phyloP scores from a whole-genome alignment of 2,797 vertebrate genomes.

The Onychomys leucogaster region DNA sequence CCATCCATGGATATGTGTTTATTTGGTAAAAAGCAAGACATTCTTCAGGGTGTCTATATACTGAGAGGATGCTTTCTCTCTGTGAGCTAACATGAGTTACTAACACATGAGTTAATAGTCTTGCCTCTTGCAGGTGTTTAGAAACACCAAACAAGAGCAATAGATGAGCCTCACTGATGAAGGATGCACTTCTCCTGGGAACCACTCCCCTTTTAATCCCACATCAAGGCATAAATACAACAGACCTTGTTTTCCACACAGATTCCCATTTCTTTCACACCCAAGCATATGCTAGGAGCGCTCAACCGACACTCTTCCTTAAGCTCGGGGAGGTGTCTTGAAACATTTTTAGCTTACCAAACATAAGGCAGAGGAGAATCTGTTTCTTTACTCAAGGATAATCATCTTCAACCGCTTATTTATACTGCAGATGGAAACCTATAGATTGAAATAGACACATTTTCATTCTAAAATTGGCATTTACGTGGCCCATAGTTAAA shows the following conservation, averaged over 20 bases:
- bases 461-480: constrained; percentile 87
- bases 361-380: constrained; percentile 80
- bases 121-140: constrained; percentile 25
- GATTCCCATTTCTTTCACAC: constrained; percentile 82
- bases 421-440: constrained; percentile 83
- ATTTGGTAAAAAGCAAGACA: constrained; percentile 56
- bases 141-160: constrained; percentile 61
- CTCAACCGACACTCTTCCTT: constrained; percentile 77
- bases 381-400: constrained; percentile 82
- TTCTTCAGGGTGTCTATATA: not conserved
- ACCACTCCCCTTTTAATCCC: constrained; percentile 37
- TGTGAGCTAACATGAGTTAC: not conserved
- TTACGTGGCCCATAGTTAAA: constrained; percentile 75
- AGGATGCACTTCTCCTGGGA: constrained; percentile 35
- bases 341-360: constrained; percentile 82
- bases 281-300: constrained; percentile 78
- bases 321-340: constrained; percentile 81
- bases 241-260: constrained; percentile 82
- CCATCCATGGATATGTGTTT: constrained; percentile 5
- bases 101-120: not conserved
- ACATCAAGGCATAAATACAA: constrained; percentile 68
- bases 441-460: constrained; percentile 81
- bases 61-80: not conserved
- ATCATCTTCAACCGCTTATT: constrained; percentile 83
- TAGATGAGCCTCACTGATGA: not conserved